Base-by-base conservation (phyloP, 2,113 vertebrate genomes). In the Eidolon helvum region DNA sequence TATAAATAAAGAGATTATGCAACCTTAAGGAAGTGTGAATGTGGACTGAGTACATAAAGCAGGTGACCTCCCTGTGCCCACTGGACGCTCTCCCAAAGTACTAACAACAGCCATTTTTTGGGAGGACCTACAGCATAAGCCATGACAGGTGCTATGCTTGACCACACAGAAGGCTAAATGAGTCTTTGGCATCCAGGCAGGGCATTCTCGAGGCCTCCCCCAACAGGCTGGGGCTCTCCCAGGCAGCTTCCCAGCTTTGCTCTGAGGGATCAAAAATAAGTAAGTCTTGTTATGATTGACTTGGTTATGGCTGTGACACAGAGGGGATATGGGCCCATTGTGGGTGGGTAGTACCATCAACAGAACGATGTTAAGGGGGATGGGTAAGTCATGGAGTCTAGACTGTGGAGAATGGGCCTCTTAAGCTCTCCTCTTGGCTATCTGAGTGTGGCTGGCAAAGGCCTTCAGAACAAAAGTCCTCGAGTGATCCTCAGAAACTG, bases 41-140 rank as follows among this genome's bases (percentile, higher is more conserved):
- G 55, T 19, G 55, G 55, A 50, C 50, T 50, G 50, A 50, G 50
- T 16, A 50, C 15, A 50, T 50, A 50, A 50, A 50, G 86, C 35
- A 30, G 15, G 14, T 40, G 28, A 7, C 65, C 11, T 59, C 22
- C 33, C 35, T 2, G 2, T 33, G 33, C 85, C 30, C 16, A 22
- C 38, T 40, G 19, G 19, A 40, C 1, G 1, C n/a, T 84, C 8
- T 50, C 26, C 48, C 2, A 0, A 26, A 7, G 26, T 4, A 12
- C 79, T 71, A n/a, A 35, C 18, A 59, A 72, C 8, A 33, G 57
- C 14, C 4, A 1, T 26, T 53, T n/a, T 65, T 48, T 69, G 63
- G n/a, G 26, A 90, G 50, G 57, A 66, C 57, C 55, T 66, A 74
- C 59, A 26, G 38, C 33, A 45, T 85, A 26, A 77, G 65, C 50